Percentiles rank a stretch among this genome's conserved stretches.
These are phyloP conservation scores for Listronotus oregonensis DNA, from an alignment of 1,140 invertebrate species.

Conservation along the genomic window DNA sequence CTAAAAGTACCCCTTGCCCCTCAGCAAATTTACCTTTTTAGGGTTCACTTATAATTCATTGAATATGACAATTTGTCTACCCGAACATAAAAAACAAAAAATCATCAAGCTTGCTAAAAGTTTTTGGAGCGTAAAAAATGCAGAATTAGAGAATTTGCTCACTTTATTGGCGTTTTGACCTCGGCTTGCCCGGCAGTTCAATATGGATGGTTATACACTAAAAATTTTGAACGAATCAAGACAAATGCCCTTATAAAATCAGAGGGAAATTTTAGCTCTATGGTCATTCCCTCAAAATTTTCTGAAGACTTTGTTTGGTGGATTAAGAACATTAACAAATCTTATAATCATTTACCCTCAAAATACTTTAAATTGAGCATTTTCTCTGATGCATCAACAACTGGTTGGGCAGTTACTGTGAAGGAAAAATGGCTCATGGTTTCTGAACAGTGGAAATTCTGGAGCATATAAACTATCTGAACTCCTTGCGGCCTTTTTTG, in stretches of 20 bases:
- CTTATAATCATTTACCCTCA: slow-evolving; percentile 9
- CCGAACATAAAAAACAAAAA: no score
- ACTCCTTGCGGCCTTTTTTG: slow-evolving; percentile 18
- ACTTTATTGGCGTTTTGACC: background rate
- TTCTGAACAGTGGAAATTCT: slow-evolving; percentile 16
- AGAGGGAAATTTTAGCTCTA: slow-evolving; percentile 14
- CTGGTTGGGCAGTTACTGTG: slow-evolving; percentile 16
- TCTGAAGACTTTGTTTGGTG: slow-evolving; percentile 48
- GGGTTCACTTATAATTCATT: no score
- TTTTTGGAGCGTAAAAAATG: background rate
- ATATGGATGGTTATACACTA: slow-evolving; percentile 16
- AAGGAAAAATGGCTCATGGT: slow-evolving; percentile 12
- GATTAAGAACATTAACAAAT: slow-evolving; percentile 31
- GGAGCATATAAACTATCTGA: slow-evolving; percentile 34
- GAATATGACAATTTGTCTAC: no score
- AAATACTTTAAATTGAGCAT: slow-evolving; percentile 5
- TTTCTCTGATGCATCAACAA: slow-evolving; percentile 20
- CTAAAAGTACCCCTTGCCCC: no score
- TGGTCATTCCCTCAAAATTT: slow-evolving; percentile 15
- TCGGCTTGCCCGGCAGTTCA: slow-evolving; percentile 8
- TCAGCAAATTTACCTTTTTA: no score
- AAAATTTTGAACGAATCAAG: slow-evolving; percentile 4
- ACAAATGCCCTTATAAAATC: background rate
- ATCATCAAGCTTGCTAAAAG: no score
- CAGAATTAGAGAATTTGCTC: slow-evolving; percentile 5